These are phyloP conservation scores for Zalophus californianus DNA, from an alignment of 2,797 vertebrate genomes.

Conservation along the genomic window DNA sequence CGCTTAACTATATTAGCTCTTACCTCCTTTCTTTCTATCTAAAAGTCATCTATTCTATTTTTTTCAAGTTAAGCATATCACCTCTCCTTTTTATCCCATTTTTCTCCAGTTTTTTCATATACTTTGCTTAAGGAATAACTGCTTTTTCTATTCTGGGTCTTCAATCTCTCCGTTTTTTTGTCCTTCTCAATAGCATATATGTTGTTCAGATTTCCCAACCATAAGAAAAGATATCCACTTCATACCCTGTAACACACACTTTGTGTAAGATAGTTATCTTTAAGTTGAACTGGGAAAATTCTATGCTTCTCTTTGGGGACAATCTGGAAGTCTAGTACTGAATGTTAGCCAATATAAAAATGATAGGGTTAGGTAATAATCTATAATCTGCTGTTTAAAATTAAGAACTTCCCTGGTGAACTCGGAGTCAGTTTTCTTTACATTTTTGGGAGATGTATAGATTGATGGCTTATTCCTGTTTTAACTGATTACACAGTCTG, in stretches of 20 bases:
- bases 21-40: neutral
- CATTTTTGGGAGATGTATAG: neutral
- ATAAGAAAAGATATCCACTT: neutral
- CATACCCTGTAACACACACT: neutral
- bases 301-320: neutral
- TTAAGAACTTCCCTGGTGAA: neutral
- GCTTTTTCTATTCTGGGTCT: neutral
- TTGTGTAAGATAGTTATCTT: neutral
- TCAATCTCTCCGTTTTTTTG: no score
- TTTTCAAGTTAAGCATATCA: neutral
- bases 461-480: neutral
- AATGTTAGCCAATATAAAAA: neutral
- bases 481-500: neutral
- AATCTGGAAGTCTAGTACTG: neutral
- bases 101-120: neutral
- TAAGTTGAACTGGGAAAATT: neutral
- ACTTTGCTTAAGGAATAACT: neutral
- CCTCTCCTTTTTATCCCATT: neutral
- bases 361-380: neutral
- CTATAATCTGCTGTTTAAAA: neutral
- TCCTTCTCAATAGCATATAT: neutral
- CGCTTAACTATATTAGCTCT: neutral
- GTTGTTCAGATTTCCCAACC: neutral
- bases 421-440: neutral
- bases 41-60: neutral